Evolutionary conservation across 2,888 invertebrate species (phyloP).

Genomic region (Eupithecia subfuscata): DNA sequence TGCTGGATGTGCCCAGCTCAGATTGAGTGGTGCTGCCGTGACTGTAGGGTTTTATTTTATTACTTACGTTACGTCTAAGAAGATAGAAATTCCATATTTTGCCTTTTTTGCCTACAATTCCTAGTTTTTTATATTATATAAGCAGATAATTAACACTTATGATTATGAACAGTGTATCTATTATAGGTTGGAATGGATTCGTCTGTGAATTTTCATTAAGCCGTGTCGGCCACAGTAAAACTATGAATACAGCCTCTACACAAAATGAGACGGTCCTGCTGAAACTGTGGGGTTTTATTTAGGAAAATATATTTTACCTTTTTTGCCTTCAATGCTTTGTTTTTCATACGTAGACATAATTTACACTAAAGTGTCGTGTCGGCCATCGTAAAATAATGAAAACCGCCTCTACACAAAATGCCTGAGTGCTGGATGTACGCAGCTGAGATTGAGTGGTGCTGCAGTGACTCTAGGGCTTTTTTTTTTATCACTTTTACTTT

Average conservation of each 20-base stretch:
- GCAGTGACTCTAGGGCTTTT: neutral
- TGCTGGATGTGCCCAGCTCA: neutral
- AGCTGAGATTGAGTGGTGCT: conserved; percentile 3
- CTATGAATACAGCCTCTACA: too few species aligned
- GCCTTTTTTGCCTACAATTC: too few species aligned
- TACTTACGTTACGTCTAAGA: too few species aligned
- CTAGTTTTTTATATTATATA: too few species aligned
- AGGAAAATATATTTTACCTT: neutral
- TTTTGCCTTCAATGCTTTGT: neutral
- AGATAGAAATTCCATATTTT: too few species aligned
- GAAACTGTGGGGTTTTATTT: neutral
- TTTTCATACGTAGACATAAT: neutral
- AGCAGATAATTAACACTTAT: too few species aligned
- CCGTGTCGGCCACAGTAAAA: too few species aligned
- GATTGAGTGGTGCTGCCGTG: neutral
- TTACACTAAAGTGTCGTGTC: neutral
- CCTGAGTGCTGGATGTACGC: neutral
- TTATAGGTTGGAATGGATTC: too few species aligned
- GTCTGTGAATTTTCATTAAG: too few species aligned
- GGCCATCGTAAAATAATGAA: neutral
- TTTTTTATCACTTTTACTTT: neutral
- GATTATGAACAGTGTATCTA: too few species aligned
- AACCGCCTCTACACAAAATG: neutral
- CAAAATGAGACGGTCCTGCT: too few species aligned
- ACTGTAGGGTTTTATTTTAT: neutral